These are phyloP conservation scores for Peromyscus aztecus DNA, from an alignment of 2,797 vertebrate species.

Conservation along the genomic window DNA sequence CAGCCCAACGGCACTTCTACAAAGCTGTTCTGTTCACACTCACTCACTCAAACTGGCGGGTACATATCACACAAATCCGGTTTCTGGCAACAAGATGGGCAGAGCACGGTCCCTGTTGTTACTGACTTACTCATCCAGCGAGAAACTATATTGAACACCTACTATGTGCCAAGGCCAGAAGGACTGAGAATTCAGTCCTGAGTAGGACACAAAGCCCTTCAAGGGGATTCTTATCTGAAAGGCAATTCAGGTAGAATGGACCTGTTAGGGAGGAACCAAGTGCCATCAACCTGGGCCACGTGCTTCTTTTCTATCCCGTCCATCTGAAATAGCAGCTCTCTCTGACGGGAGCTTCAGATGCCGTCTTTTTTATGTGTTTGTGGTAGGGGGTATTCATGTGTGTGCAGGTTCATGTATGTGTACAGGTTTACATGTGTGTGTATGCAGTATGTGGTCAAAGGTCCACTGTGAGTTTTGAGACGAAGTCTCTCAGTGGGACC, in stretches of 20 bases:
- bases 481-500: neutral
- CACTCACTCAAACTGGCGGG: constrained; percentile 44
- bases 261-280: neutral
- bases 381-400: neutral
- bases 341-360: neutral
- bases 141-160: constrained; percentile 10
- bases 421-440: neutral
- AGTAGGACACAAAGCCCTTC: neutral
- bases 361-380: neutral
- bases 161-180: neutral
- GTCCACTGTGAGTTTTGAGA: neutral
- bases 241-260: neutral
- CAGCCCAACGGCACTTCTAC: constrained; percentile 43
- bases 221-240: neutral
- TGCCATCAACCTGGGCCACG: neutral
- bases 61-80: neutral
- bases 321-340: neutral
- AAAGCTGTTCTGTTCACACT: constrained; percentile 41
- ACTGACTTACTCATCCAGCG: neutral
- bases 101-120: neutral
- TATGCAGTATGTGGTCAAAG: neutral
- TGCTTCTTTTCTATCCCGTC: neutral
- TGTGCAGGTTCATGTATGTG: neutral
- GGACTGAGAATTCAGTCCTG: neutral
- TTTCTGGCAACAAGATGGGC: neutral